These are phyloP conservation scores for Aphelenchoides fujianensis DNA, from an alignment of 1,140 invertebrate species.

Conservation along the genomic window DNA sequence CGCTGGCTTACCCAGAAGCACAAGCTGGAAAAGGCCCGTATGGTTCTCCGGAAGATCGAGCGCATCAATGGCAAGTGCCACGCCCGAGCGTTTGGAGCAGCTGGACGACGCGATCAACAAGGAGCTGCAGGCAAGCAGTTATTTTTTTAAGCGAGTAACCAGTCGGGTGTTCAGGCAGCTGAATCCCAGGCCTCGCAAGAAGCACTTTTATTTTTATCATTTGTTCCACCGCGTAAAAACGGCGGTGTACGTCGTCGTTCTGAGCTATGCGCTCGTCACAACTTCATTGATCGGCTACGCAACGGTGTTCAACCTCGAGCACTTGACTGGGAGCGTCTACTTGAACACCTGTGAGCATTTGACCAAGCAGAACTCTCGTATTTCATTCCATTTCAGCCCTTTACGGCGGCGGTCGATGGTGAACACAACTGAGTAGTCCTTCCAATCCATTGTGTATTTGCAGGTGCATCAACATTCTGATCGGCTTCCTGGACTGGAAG, in stretches of 20 bases:
- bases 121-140: constrained; percentile 37
- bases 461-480: constrained; percentile 41
- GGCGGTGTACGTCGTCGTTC: constrained; percentile 32
- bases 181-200: constrained; percentile 28
- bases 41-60: constrained; percentile 37
- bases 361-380: too few relatives aligned
- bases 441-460: too few relatives aligned
- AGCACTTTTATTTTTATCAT: constrained; percentile 44
- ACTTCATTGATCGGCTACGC: constrained; percentile 44
- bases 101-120: constrained; percentile 41
- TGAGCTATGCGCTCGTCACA: constrained; percentile 31
- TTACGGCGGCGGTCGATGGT: constrained; percentile 52
- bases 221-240: constrained; percentile 43
- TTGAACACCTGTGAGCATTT: constrained; percentile 39
- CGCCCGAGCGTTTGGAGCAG: constrained; percentile 22
- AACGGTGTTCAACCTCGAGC: constrained; percentile 46
- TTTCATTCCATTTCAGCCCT: too few relatives aligned
- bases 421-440: too few relatives aligned
- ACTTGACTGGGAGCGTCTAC: constrained; percentile 47
- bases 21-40: constrained; percentile 34
- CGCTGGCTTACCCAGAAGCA: constrained; percentile 53
- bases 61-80: constrained; percentile 47
- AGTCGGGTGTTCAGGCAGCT: constrained; percentile 29
- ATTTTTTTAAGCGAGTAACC: too few relatives aligned
- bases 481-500: constrained; percentile 41